Evolutionary conservation across 2,113 vertebrate genomes (phyloP), one percentile per base, ranked within the genome.

Genomic region (Axis porcinus): DNA sequence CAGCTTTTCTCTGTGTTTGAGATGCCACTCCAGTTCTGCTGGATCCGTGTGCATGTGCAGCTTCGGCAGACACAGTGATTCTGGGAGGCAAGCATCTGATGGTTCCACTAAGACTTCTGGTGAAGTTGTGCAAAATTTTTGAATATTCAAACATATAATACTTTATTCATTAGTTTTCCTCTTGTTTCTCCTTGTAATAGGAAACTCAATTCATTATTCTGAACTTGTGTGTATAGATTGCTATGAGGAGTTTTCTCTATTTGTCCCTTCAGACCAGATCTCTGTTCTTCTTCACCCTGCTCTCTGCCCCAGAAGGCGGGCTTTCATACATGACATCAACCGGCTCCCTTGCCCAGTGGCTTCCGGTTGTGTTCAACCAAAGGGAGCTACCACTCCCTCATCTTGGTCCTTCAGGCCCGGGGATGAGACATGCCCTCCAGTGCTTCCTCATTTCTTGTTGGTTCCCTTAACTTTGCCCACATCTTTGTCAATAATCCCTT

Each of bases 401-500:
- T 76, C 52, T 70, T 89, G 47, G n/a, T 60, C 45, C 60, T 58
- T 47, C 86, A 93, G 76, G 70, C 62, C 47, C 28, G 21, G 43
- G 40, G 23, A 67, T 16, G n/a, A 57, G 62, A 76, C 84, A 76
- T 52, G 55, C 30, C 36, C 47, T 96, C 30, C 14, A 43, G 16
- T 4, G 30, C 79, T 36, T 58, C 81, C 23, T 83, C 10, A 15
- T 81, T 76, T 45, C 55, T 79, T 82, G 45, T 40, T n/a, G 54
- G 40, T 82, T 96, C 60, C 45, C 43, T 85, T 91, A 70, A 89
- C 30, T 96, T 86, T 89, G 79, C n/a, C 97, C 84, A 54, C 60
- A 70, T 83, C 62, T 55, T 88, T 97, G 94, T 95, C 96, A 97
- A 86, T 88, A 92, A 62, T 96, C 87, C 60, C 62, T 95, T 97